phyloP scores from a whole-genome alignment of 2,113 vertebrate species.

The Ranitomeya imitator region DNA sequence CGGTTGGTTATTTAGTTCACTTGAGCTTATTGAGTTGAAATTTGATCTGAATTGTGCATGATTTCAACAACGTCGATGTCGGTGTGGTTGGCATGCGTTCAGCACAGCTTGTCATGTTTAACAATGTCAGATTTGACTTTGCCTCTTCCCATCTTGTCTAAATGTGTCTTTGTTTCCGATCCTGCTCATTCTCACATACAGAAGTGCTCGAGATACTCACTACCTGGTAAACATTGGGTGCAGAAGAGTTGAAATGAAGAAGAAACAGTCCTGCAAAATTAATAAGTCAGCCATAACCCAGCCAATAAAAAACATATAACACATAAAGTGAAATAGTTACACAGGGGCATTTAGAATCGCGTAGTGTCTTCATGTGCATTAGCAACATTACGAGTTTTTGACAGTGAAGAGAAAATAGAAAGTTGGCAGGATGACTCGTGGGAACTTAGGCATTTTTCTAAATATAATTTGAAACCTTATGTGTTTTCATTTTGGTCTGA shows the following conservation, averaged over 20 bases:
- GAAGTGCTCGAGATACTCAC: not conserved
- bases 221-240: not conserved
- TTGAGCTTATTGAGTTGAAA: conserved; percentile 43
- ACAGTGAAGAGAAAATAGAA: conserved; percentile 1
- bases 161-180: conserved; percentile 9
- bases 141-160: not conserved
- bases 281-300: not conserved
- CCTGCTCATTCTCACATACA: not conserved
- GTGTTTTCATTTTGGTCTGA: conserved; percentile 16
- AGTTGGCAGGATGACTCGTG: conserved; percentile 40
- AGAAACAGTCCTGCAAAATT: not conserved
- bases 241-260: not conserved
- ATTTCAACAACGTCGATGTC: not conserved
- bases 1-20: conserved; percentile 28
- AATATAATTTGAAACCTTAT: conserved; percentile 38
- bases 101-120: conserved; percentile 12
- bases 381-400: conserved; percentile 5
- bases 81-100: not conserved
- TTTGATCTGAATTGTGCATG: conserved; percentile 31
- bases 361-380: not conserved
- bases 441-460: conserved; percentile 35
- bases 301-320: not conserved
- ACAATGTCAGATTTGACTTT: conserved; percentile 11
- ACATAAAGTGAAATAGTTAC: not conserved
- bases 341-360: not conserved